Percentiles rank a stretch among this genome's conserved stretches.
phyloP scores from a whole-genome alignment of 2,113 vertebrate genomes.

The Takifugu flavidus region DNA sequence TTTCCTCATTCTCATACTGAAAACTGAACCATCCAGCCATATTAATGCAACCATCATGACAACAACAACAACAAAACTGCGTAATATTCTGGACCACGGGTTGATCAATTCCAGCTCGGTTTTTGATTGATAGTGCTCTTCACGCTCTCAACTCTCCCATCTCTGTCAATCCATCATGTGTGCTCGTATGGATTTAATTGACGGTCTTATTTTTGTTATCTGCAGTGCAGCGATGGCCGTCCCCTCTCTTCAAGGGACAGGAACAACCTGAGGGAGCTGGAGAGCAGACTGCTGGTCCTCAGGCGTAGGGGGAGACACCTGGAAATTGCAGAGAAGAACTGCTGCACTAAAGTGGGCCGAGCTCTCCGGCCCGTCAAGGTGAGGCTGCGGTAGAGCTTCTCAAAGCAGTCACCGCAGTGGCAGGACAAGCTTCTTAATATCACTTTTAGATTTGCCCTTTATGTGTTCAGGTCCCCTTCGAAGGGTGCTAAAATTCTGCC shows the following conservation, averaged over 20 bases:
- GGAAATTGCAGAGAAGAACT: conserved; percentile 88
- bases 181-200: too few relatives aligned
- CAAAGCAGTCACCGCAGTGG: neutral
- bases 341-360: conserved; percentile 88
- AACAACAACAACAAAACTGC: too few relatives aligned
- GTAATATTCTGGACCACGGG: too few relatives aligned
- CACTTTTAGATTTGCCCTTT: neutral
- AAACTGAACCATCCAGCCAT: too few relatives aligned
- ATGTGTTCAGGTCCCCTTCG: neutral
- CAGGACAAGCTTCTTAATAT: neutral
- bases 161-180: too few relatives aligned
- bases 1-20: too few relatives aligned
- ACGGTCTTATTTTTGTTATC: conserved; percentile 7
- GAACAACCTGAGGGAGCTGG: conserved; percentile 82
- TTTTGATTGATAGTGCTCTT: too few relatives aligned
- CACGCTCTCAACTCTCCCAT: too few relatives aligned
- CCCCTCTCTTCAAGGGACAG: conserved; percentile 88
- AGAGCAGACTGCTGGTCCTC: conserved; percentile 85
- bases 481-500: neutral
- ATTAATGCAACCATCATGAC: too few relatives aligned
- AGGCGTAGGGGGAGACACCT: conserved; percentile 84
- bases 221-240: conserved; percentile 89
- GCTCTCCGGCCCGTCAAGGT: conserved; percentile 91
- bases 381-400: conserved; percentile 26
- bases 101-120: too few relatives aligned